phyloP scores from a whole-genome alignment of 2,888 invertebrate genomes.

The Diarsia rubi region DNA sequence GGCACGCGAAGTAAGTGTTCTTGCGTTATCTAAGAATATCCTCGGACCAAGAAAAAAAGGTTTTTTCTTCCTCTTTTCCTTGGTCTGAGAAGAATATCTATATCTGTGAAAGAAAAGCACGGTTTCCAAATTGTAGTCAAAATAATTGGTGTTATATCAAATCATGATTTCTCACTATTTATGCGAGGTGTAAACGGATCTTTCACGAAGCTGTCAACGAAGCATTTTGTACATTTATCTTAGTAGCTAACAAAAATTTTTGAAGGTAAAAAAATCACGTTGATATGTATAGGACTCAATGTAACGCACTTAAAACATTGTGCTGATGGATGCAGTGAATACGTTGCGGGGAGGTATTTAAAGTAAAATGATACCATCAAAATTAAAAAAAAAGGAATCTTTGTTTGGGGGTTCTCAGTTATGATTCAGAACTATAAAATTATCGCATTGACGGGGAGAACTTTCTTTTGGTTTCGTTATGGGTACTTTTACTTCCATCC shows the following conservation, averaged over 20 bases:
- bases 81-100: too few relatives aligned
- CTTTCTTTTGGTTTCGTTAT: too few relatives aligned
- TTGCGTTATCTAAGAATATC: too few relatives aligned
- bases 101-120: constrained; percentile 3
- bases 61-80: too few relatives aligned
- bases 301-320: neutral
- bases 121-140: neutral
- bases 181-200: neutral
- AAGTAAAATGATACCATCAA: neutral
- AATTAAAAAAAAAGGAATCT: too few relatives aligned
- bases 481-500: too few relatives aligned
- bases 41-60: too few relatives aligned
- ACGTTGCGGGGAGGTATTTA: neutral
- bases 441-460: neutral
- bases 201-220: neutral
- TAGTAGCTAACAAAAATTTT: neutral
- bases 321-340: neutral
- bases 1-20: too few relatives aligned
- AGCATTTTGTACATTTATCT: neutral
- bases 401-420: too few relatives aligned
- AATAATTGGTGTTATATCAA: neutral
- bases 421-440: neutral
- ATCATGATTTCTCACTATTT: neutral
- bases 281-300: neutral
- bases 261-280: neutral